These are phyloP conservation scores for Heterodera carotae DNA, from an alignment of 1,140 invertebrate genomes.

Conservation along the genomic window DNA sequence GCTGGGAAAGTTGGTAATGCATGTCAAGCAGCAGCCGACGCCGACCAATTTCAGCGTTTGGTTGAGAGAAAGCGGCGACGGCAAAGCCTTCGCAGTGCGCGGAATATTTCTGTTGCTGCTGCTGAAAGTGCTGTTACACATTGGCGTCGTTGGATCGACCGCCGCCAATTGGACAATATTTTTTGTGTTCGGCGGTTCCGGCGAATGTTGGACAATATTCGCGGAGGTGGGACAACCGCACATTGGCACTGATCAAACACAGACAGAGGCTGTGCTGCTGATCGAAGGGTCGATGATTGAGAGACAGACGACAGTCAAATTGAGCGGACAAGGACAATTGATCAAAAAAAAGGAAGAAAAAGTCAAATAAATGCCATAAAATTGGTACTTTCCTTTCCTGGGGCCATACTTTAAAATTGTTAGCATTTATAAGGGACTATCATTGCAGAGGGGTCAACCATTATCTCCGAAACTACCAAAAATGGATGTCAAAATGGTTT, in stretches of 20 bases:
- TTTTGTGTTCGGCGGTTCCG: not conserved
- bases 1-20: constrained; percentile 61
- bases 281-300: too few species aligned
- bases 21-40: constrained; percentile 55
- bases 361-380: not conserved
- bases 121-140: too few species aligned
- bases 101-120: not conserved
- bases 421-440: too few species aligned
- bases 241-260: not conserved
- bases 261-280: too few species aligned
- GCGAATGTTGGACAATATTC: not conserved
- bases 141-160: not conserved
- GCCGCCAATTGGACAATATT: not conserved
- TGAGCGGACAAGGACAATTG: not conserved
- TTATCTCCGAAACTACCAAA: too few species aligned
- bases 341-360: not conserved
- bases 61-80: not conserved
- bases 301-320: too few species aligned
- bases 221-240: not conserved
- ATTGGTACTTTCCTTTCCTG: too few species aligned
- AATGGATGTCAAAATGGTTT: too few species aligned
- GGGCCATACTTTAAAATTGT: too few species aligned
- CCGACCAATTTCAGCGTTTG: constrained; percentile 46
- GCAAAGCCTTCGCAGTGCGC: not conserved
- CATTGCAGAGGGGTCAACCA: too few species aligned